phyloP scores from a whole-genome alignment of 1,140 invertebrate species.

The Carposina sasakii region DNA sequence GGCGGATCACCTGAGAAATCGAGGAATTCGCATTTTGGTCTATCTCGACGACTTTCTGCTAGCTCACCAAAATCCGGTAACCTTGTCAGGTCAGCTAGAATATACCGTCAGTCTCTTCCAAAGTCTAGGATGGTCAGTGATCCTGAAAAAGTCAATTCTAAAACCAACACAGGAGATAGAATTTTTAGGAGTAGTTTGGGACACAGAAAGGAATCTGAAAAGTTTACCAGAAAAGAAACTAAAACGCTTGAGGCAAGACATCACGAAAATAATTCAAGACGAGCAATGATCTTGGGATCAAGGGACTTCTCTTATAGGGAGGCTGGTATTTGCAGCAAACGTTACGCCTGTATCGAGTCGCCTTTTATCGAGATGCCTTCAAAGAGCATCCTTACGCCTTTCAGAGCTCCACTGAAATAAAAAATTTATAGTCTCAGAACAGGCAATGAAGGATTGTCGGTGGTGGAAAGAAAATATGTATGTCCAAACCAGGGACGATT shows the following conservation, averaged over 20 bases:
- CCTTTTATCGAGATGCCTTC: slow-evolving; percentile 8
- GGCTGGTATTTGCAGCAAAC: slow-evolving; percentile 13
- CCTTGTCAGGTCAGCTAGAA: slow-evolving; percentile 13
- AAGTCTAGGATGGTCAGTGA: slow-evolving; percentile 17
- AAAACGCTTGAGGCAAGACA: neutral
- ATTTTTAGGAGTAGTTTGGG: too few relatives aligned
- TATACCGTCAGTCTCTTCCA: neutral
- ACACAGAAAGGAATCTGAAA: too few relatives aligned
- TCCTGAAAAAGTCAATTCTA: slow-evolving; percentile 15
- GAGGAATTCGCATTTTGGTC: slow-evolving; percentile 43
- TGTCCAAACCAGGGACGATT: neutral
- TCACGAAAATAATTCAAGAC: neutral
- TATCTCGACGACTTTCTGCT: slow-evolving; percentile 41
- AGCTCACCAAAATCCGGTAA: slow-evolving; percentile 39
- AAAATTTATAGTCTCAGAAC: neutral
- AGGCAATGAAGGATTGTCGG: neutral
- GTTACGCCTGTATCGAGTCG: slow-evolving; percentile 18
- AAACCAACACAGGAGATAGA: slow-evolving; percentile 11
- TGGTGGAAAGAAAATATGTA: slow-evolving; percentile 11
- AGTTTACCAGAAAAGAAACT: slow-evolving; percentile 7
- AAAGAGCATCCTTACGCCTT: slow-evolving; percentile 4
- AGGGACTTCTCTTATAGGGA: slow-evolving; percentile 11
- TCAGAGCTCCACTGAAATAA: neutral
- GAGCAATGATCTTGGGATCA: slow-evolving; percentile 7
- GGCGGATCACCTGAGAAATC: slow-evolving; percentile 33